Evolutionary conservation across 2,888 invertebrate genomes (phyloP).

Genomic region (Pollenia labialis): DNA sequence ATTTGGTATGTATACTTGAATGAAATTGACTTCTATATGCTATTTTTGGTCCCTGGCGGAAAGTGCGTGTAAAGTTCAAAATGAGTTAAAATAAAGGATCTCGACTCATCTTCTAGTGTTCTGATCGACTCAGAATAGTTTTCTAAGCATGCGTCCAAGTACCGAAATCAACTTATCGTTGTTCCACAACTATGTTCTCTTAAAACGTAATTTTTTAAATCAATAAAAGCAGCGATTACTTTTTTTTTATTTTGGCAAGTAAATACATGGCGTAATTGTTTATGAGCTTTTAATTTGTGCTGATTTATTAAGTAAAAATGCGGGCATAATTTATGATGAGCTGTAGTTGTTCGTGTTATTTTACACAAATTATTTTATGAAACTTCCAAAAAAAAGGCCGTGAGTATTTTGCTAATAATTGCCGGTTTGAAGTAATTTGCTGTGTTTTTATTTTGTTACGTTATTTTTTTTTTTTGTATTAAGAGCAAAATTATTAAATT

Average conservation of each 20-base stretch:
- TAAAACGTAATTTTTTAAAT: neutral
- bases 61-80: no score
- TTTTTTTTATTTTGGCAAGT: neutral
- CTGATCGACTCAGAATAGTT: no score
- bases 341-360: neutral
- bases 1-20: no score
- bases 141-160: neutral
- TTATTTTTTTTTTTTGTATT: neutral
- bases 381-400: slow-evolving; percentile 19
- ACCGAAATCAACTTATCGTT: no score
- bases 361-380: slow-evolving; percentile 36
- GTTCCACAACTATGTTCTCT: neutral
- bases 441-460: slow-evolving; percentile 9
- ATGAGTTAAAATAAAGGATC: no score
- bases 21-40: no score
- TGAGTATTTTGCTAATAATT: slow-evolving; percentile 55
- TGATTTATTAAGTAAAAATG: slow-evolving; percentile 23
- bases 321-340: neutral
- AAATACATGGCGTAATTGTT: slow-evolving; percentile 32
- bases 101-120: no score
- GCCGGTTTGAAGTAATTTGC: slow-evolving; percentile 44
- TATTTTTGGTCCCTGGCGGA: no score
- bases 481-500: slow-evolving; percentile 27
- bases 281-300: slow-evolving; percentile 65
- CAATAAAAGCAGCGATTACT: neutral